Evolutionary conservation across 2,888 invertebrate species (phyloP), one percentile per base, ranked within the genome.

Genomic region (Caenorhabditis plicata): DNA sequence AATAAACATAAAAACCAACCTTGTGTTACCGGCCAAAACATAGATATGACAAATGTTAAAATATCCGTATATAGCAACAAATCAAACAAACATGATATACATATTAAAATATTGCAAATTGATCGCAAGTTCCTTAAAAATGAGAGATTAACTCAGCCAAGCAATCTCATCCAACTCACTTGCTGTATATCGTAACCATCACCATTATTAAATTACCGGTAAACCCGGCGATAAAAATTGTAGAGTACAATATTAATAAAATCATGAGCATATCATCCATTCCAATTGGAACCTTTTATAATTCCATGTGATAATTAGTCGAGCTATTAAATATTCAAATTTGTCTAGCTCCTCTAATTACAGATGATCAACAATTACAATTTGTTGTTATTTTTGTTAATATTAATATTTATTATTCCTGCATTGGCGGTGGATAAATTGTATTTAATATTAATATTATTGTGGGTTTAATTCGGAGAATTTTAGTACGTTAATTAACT

Each of bases 41-140:
- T 44, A 11, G 52, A 52, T 13, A 31, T 22, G n/a, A 58, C 44
- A 20, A 58, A 58, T 5, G 58, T 52, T 8, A 53, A n/a, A 13
- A 53, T 52, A 15, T 53, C 52, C 2, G 58, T 53, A 49, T 45
- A 58, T 7, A 58, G 45, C 1, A 58, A 40, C 1, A 58, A 17
- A 17, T 58, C 58, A 23, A 46, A 58, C 19, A 58, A 52, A 22
- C 58, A 58, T 17, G 48, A 48, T 0, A 41, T 41, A 20, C 58
- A 46, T 17, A 58, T 58, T n/a, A 58, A 17, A 47, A 58, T 52
- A 19, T 58, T 58, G 27, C 58, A 58, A n/a, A 40, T 45, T 26
- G 58, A 58, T 2, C 58, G 39, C 4, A 58, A 45, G n/a, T 52
- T 43, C 35, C 52, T 51, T 29, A 15, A 51, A 27, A 26, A 17